Conservation (phyloP, 2,888 invertebrate species). For the Ochropacha duplaris region DNA sequence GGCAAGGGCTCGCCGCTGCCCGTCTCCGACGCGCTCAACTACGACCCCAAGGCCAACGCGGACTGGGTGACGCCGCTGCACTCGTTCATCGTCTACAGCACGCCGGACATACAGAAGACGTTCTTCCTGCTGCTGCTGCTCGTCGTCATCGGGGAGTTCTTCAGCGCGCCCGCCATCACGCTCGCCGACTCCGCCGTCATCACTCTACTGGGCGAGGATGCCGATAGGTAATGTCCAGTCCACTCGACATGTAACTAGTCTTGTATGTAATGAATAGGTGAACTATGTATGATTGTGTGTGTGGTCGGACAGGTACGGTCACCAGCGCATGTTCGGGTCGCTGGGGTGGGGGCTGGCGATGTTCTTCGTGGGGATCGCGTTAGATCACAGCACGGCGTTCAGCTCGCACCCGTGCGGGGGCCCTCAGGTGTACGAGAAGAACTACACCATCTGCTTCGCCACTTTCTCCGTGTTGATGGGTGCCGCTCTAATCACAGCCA, state of each 20-base stretch:
- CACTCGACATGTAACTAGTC: too few relatives aligned
- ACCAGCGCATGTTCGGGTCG: conserved; percentile 99
- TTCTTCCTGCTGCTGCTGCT: conserved; percentile 96
- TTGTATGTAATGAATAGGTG: too few relatives aligned
- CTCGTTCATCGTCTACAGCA: conserved; percentile 95
- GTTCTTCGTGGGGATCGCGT: conserved; percentile 98
- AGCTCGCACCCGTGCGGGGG: conserved; percentile 95
- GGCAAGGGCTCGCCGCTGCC: conserved; percentile 86
- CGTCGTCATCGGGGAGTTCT: conserved; percentile 98
- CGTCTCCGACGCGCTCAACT: conserved; percentile 90
- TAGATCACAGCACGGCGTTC: conserved; percentile 98
- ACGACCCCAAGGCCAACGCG: conserved; percentile 85
- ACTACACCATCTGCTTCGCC: conserved; percentile 99
- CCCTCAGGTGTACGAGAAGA: conserved; percentile 95
- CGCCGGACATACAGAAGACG: conserved; percentile 95
- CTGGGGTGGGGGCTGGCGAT: conserved; percentile 99
- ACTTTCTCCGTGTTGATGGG: conserved; percentile 98
- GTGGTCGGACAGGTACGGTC: conserved; percentile 95
- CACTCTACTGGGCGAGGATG: conserved; percentile 93
- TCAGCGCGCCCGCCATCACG: conserved; percentile 97
- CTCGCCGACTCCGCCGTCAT: conserved; percentile 96
- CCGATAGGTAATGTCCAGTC: conserved; percentile 86
- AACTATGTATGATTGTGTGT: neutral
- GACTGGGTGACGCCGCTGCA: conserved; percentile 95
- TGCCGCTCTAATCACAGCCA: conserved; percentile 95